Evolutionary conservation across 2,797 vertebrate genomes (phyloP).

Genomic region (Myotis pilosus): DNA sequence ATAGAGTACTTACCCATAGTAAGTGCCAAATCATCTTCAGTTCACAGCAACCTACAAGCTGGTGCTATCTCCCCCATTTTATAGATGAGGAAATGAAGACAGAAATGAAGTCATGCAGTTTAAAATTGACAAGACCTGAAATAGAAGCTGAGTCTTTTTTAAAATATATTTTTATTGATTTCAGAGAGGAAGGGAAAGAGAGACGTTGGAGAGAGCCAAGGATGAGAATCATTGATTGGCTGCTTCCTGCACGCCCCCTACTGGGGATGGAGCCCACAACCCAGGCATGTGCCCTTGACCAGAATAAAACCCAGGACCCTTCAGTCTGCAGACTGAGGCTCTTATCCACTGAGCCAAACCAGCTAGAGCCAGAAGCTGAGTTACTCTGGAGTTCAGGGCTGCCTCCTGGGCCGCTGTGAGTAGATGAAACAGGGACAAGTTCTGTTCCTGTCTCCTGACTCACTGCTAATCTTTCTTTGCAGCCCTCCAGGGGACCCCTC

Average conservation of each 20-base stretch:
- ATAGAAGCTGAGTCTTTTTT: not conserved
- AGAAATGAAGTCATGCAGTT: not conserved
- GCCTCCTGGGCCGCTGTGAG: not conserved
- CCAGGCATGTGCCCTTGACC: too few relatives aligned
- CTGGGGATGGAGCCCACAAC: too few relatives aligned
- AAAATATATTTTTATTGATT: too few relatives aligned
- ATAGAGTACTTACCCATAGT: not conserved
- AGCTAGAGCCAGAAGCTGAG: not conserved
- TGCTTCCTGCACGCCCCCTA: too few relatives aligned
- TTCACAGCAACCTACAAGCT: not conserved
- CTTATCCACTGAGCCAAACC: too few relatives aligned
- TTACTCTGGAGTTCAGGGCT: not conserved
- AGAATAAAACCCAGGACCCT: too few relatives aligned
- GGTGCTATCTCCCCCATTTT: not conserved
- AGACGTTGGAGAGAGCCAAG: too few relatives aligned
- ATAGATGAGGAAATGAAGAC: not conserved
- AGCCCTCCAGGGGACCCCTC: conserved; percentile 91
- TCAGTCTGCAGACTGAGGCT: too few relatives aligned
- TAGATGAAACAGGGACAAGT: not conserved
- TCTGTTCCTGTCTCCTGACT: not conserved
- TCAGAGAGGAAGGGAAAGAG: too few relatives aligned
- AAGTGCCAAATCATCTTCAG: not conserved
- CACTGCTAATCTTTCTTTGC: conserved; percentile 27
- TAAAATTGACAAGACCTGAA: not conserved
- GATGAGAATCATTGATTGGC: too few relatives aligned